phyloP scores from a whole-genome alignment of 2,888 invertebrate species.

The Cephus rjabovi region DNA sequence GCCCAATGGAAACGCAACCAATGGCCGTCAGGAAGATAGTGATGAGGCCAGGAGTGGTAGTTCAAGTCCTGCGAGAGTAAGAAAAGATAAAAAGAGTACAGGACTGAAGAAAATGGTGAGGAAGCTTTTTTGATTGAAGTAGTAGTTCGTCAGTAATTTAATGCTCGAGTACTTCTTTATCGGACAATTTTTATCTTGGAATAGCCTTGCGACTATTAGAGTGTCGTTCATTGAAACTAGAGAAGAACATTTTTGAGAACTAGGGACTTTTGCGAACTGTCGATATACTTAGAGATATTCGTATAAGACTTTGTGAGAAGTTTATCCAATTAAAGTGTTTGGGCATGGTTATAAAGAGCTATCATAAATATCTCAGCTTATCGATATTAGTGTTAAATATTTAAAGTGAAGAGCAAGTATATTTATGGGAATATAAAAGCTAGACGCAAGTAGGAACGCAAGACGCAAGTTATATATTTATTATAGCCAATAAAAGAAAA shows the following conservation, averaged over 20 bases:
- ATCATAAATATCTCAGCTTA: neutral
- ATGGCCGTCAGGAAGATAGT: constrained; percentile 44
- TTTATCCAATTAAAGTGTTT: neutral
- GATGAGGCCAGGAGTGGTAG: constrained; percentile 52
- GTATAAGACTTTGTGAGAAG: neutral
- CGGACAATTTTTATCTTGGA: neutral
- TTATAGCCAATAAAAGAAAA: neutral
- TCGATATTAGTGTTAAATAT: neutral
- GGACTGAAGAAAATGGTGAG: constrained; percentile 82
- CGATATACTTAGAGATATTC: neutral
- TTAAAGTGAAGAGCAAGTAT: neutral
- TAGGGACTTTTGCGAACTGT: neutral
- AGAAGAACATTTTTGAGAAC: neutral
- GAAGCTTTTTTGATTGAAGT: constrained; percentile 79
- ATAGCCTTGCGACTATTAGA: neutral
- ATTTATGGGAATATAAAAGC: neutral
- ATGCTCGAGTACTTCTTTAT: neutral
- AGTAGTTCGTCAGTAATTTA: constrained; percentile 11
- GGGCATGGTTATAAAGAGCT: neutral
- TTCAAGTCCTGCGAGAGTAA: constrained; percentile 51
- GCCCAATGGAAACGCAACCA: constrained; percentile 39
- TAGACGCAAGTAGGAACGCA: neutral
- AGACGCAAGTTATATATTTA: neutral
- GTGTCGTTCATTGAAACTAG: neutral
- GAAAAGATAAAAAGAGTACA: constrained; percentile 74